phyloP scores from a whole-genome alignment of 2,113 vertebrate species.

The Varanus salvator region DNA sequence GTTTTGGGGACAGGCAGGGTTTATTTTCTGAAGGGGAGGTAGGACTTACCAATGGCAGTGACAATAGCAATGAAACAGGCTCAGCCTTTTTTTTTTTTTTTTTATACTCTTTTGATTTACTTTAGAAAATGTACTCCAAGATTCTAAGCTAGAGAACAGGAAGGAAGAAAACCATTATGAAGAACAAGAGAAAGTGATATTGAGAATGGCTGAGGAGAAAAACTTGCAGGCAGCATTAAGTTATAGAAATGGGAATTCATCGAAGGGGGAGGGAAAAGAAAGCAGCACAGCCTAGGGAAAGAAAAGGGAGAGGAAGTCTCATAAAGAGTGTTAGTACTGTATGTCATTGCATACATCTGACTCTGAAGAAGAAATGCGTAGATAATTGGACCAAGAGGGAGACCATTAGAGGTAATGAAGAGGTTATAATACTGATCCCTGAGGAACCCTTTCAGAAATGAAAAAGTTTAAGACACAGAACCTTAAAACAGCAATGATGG shows the following conservation, averaged over 20 bases:
- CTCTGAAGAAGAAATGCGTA: not conserved
- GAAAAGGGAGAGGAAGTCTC: not conserved
- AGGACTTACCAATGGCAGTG: too few relatives aligned
- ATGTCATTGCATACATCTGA: not conserved
- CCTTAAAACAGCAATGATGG: not conserved
- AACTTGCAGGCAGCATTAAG: not conserved
- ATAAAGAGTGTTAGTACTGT: not conserved
- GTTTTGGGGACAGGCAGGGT: too few relatives aligned
- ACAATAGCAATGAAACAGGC: too few relatives aligned
- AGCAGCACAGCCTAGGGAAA: not conserved
- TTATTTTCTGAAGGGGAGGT: too few relatives aligned
- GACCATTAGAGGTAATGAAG: not conserved
- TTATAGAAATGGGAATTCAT: not conserved
- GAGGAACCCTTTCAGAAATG: not conserved
- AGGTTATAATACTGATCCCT: not conserved
- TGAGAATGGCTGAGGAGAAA: not conserved
- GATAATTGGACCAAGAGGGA: not conserved
- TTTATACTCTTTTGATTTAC: too few relatives aligned
- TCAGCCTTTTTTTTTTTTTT: too few relatives aligned
- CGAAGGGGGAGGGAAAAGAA: not conserved
- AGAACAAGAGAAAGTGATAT: not conserved
- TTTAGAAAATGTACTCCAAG: not conserved
- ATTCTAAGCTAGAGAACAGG: not conserved
- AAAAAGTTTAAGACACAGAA: not conserved
- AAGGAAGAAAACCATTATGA: not conserved